Base-by-base conservation (phyloP, 1,140 invertebrate species). In the Bombus superbus region DNA sequence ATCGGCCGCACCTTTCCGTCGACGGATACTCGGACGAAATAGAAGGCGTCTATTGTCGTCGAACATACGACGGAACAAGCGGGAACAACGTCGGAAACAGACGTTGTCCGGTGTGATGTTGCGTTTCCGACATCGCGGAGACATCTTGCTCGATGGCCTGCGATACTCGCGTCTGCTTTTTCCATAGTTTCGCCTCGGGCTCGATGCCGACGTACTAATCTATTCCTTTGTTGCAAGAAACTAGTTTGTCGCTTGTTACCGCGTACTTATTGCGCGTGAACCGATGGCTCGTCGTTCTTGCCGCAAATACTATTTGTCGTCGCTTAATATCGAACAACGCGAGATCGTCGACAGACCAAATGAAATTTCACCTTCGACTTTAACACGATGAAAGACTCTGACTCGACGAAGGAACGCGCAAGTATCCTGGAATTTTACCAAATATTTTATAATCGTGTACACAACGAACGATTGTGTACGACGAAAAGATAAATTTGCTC, bases 1-100 rank as follows among this genome's bases (percentile, higher is more conserved):
- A 38, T 18, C 22, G 25, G 4, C 10, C 22, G 15, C 11, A 42
- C 40, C 1, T 71, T 57, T n/a, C 25, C 22, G 2, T 59, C 5
- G 35, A 32, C 35, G 68, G 66, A 40, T 42, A 35, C 38, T 22
- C 22, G 15, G 1, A 35, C 11, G 28, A 44, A 53, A 38, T 72
- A 72, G 47, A 28, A 68, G 62, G 76, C 78, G 71, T 81, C 78
- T 66, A 71, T 81, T 81, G 53, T 81, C 47, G 53, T 73, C 25
- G 10, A 59, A 47, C 44, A 25, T 59, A 44, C 2, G 66, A 59
- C 79, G 68, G 28, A 18, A 9, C 47, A 25, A n/a, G 22, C 38
- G 35, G 68, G 68, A 81, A 80, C 69, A 81, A 72, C 44, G 47
- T 73, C 79, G 25, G 53, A 42, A 69, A 81, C 79, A 81, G 68